Conservation (phyloP, 2,888 invertebrate genomes). For the Podotricha telesiphe region DNA sequence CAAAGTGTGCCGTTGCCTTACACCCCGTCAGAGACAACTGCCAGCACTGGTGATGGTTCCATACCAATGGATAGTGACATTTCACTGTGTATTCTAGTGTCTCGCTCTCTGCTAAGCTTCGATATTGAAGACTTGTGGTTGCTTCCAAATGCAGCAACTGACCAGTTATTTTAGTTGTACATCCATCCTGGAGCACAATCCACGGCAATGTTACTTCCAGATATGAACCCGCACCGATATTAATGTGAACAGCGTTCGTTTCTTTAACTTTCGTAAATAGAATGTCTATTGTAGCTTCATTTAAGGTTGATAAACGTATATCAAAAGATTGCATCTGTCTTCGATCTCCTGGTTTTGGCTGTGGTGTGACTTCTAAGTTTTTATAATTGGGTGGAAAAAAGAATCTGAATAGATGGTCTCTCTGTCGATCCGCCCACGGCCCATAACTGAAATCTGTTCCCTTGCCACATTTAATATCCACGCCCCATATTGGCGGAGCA, state of each 20-base stretch:
- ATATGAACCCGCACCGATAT: constrained; percentile 97
- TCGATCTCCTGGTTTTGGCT: constrained; percentile 93
- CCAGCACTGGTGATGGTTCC: constrained; percentile 99
- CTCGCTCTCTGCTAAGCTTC: constrained; percentile 96
- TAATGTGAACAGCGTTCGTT: constrained; percentile 98
- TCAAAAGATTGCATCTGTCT: constrained; percentile 96
- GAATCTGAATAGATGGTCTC: constrained; percentile 97
- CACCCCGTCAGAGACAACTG: constrained; percentile 94
- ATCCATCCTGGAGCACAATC: constrained; percentile 94
- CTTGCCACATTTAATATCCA: constrained; percentile 97
- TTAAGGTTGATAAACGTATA: constrained; percentile 93
- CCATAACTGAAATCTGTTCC: constrained; percentile 98
- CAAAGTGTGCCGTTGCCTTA: constrained; percentile 95
- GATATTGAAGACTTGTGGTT: constrained; percentile 96
- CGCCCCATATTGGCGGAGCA: constrained; percentile 97
- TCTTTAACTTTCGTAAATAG: constrained; percentile 97
- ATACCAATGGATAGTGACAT: constrained; percentile 95
- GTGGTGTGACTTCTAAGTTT: constrained; percentile 90
- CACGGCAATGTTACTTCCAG: constrained; percentile 98
- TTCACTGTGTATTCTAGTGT: constrained; percentile 95
- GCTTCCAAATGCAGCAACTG: constrained; percentile 97
- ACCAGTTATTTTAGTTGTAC: constrained; percentile 94
- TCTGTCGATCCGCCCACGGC: constrained; percentile 99
- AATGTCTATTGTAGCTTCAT: constrained; percentile 97
- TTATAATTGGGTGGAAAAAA: constrained; percentile 96